A percentile compares a stretch with the other conserved stretches of the same genome.
Conservation (phyloP, 1,140 invertebrate species). For the Diplogasteroides magnus region DNA sequence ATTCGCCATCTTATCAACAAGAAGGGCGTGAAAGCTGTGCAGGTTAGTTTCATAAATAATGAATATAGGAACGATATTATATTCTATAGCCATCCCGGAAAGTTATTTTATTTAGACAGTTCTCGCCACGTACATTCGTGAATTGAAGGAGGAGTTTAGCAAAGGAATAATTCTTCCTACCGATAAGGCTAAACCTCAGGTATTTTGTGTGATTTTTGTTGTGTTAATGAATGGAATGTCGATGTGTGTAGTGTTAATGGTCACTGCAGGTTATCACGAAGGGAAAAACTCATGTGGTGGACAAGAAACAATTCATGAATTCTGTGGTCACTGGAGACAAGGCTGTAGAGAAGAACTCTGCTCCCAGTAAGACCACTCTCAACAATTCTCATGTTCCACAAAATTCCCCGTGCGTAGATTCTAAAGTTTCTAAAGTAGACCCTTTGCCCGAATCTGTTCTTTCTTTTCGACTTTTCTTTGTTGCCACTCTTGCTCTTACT, state of each 20-base stretch:
- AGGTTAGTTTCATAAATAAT: conserved; percentile 8
- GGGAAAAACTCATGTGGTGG: conserved; percentile 41
- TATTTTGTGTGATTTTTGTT: conserved; percentile 3
- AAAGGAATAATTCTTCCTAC: conserved; percentile 59
- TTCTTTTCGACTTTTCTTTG: too few species aligned
- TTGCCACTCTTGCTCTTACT: too few species aligned
- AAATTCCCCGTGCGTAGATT: too few species aligned
- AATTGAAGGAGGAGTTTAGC: conserved; percentile 72
- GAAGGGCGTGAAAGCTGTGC: conserved; percentile 70
- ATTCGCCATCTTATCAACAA: conserved; percentile 80
- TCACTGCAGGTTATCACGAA: conserved; percentile 25
- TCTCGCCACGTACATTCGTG: conserved; percentile 74
- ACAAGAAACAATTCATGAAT: conserved; percentile 48
- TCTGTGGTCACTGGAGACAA: conserved; percentile 21
- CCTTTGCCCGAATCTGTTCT: too few species aligned
- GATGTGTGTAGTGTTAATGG: not conserved
- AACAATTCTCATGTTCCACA: too few species aligned
- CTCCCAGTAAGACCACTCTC: too few species aligned
- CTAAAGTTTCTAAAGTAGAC: too few species aligned
- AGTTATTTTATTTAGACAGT: conserved; percentile 61
- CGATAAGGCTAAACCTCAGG: conserved; percentile 38
- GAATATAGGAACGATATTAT: not conserved
- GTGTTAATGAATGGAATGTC: not conserved
- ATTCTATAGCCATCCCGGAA: not conserved
- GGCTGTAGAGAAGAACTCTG: not conserved